Evolutionary conservation across 1,140 invertebrate genomes (phyloP).

Genomic region (Cecropterus lyciades): DNA sequence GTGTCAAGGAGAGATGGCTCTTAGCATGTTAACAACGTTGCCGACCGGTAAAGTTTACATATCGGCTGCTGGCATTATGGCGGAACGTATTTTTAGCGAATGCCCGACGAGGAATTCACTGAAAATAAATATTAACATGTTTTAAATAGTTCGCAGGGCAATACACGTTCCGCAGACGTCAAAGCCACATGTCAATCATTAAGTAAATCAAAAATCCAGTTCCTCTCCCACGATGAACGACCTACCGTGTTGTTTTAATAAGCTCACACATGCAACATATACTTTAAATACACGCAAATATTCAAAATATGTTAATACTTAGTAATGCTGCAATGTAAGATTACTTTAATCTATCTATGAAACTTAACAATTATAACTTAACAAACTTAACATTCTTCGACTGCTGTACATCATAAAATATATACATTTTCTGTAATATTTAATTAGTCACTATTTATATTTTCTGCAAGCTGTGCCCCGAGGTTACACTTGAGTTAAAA

Average conservation of each 20-base stretch:
- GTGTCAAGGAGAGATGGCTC: not conserved
- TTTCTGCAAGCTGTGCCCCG: no score
- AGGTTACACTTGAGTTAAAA: no score
- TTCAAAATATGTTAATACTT: no score
- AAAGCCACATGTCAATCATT: not conserved
- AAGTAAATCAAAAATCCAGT: not conserved
- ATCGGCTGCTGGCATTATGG: not conserved
- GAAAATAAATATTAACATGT: not conserved
- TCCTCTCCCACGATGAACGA: not conserved
- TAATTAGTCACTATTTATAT: no score
- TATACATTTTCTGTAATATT: no score
- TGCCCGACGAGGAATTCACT: not conserved
- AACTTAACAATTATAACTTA: no score
- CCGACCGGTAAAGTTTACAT: not conserved
- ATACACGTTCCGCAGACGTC: not conserved
- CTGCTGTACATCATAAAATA: no score
- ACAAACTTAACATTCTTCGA: no score
- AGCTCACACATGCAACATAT: not conserved
- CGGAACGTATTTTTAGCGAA: not conserved
- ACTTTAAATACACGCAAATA: no score
- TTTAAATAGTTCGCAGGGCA: not conserved
- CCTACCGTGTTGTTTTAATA: not conserved
- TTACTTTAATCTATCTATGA: no score
- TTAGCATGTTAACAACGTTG: slow-evolving; percentile 14
- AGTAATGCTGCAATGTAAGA: no score